Conservation (phyloP, 2,113 vertebrate genomes). For the Tragelaphus buxtoni region DNA sequence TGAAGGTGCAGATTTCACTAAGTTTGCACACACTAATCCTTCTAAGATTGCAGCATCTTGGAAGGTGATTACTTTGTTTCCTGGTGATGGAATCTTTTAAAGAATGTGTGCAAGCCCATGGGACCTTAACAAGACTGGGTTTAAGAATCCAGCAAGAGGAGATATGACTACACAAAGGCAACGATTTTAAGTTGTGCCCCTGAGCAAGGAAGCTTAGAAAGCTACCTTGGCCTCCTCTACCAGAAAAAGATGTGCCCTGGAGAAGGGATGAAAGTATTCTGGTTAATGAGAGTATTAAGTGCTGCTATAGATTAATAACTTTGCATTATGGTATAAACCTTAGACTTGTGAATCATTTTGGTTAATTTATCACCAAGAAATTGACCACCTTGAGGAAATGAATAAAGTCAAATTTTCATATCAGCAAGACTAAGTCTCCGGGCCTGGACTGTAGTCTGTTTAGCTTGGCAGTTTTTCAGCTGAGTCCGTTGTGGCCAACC, state of each 20-base stretch:
- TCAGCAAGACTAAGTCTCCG: background rate
- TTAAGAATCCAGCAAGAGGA: background rate
- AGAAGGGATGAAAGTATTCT: background rate
- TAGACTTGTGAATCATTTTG: background rate
- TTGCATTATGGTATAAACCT: background rate
- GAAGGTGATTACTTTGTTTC: background rate
- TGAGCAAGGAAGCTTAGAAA: background rate
- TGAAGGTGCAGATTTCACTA: background rate
- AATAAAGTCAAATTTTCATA: background rate
- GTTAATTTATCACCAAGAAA: background rate
- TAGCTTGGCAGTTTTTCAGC: background rate
- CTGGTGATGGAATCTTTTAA: background rate
- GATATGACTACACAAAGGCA: background rate
- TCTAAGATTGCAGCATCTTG: background rate
- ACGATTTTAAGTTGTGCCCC: background rate
- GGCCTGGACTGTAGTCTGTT: background rate
- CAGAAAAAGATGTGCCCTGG: background rate
- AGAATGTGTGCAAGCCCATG: background rate
- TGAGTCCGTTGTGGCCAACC: background rate
- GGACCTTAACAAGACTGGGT: background rate
- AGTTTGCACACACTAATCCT: background rate
- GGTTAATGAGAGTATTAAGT: background rate
- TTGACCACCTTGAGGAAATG: background rate
- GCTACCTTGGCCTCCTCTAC: background rate
- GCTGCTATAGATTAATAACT: background rate